These are phyloP conservation scores for Corynorhinus townsendii DNA, from an alignment of 2,113 vertebrate species.

Conservation along the genomic window DNA sequence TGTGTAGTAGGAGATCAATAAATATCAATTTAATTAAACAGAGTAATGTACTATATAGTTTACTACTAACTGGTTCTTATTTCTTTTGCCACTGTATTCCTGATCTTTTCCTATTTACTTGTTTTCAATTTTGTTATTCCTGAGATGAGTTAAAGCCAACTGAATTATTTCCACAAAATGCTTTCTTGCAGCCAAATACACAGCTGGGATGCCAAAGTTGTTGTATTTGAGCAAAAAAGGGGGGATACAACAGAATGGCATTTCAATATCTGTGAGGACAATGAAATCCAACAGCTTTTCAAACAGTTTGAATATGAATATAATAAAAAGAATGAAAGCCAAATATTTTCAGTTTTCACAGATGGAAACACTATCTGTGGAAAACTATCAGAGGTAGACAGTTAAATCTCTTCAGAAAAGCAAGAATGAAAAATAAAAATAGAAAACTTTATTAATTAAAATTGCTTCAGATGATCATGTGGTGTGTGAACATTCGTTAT, in stretches of 20 bases:
- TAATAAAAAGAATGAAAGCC: background rate
- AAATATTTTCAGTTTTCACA: background rate
- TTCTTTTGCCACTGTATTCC: background rate
- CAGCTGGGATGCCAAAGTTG: background rate
- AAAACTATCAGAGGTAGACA: background rate
- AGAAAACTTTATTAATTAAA: background rate
- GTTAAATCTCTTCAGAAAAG: background rate
- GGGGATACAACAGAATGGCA: background rate
- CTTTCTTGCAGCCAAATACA: background rate
- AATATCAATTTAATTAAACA: conserved; percentile 33
- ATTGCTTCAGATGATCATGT: background rate
- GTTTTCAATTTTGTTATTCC: conserved; percentile 4
- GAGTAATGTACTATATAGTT: background rate
- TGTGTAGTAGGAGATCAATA: background rate
- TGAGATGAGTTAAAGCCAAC: background rate
- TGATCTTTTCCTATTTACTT: background rate
- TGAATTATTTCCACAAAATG: background rate
- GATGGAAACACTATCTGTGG: background rate
- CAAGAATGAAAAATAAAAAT: background rate
- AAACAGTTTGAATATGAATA: background rate
- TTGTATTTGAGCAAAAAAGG: background rate
- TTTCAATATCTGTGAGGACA: conserved; percentile 15
- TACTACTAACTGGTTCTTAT: background rate
- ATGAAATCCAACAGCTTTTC: conserved; percentile 27
- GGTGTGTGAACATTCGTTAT: background rate